Conservation (phyloP, 2,113 vertebrate species). For the Perca schrenkii region DNA sequence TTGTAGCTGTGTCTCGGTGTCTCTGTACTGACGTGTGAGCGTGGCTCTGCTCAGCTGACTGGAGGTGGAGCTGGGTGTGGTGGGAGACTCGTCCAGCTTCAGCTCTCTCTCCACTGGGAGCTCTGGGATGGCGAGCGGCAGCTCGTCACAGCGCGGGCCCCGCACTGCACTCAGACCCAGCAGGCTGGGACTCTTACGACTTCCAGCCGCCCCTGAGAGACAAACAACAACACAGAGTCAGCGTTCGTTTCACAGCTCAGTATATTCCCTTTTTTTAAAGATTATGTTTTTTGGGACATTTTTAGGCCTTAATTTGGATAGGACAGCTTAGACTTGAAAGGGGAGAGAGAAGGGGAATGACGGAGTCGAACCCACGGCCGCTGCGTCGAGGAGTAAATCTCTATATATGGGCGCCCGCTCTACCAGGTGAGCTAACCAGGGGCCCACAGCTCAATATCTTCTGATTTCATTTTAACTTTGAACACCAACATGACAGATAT, state of each 20-base stretch:
- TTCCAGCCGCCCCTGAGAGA: slow-evolving; percentile 39
- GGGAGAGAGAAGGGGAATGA: too few relatives aligned
- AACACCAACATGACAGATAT: too few relatives aligned
- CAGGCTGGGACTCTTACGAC: slow-evolving; percentile 75
- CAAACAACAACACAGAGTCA: neutral
- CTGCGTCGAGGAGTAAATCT: too few relatives aligned
- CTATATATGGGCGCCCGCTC: too few relatives aligned
- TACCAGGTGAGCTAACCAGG: too few relatives aligned
- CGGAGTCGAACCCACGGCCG: too few relatives aligned
- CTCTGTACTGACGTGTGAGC: slow-evolving; percentile 81
- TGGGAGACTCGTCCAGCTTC: slow-evolving; percentile 86
- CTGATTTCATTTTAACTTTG: too few relatives aligned
- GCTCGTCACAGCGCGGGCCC: slow-evolving; percentile 84
- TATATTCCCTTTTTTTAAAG: too few relatives aligned
- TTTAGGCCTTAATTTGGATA: too few relatives aligned
- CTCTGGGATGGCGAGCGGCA: slow-evolving; percentile 86
- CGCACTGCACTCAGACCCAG: slow-evolving; percentile 76
- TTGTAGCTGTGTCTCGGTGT: neutral
- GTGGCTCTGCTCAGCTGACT: slow-evolving; percentile 80
- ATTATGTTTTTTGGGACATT: too few relatives aligned
- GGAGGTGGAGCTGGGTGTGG: slow-evolving; percentile 78
- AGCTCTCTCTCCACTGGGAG: slow-evolving; percentile 89
- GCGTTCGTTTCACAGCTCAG: neutral
- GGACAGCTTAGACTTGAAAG: too few relatives aligned
- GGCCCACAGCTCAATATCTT: neutral